These are phyloP conservation scores for Prietella phreatophila DNA, from an alignment of 2,113 vertebrate species.

Conservation along the genomic window DNA sequence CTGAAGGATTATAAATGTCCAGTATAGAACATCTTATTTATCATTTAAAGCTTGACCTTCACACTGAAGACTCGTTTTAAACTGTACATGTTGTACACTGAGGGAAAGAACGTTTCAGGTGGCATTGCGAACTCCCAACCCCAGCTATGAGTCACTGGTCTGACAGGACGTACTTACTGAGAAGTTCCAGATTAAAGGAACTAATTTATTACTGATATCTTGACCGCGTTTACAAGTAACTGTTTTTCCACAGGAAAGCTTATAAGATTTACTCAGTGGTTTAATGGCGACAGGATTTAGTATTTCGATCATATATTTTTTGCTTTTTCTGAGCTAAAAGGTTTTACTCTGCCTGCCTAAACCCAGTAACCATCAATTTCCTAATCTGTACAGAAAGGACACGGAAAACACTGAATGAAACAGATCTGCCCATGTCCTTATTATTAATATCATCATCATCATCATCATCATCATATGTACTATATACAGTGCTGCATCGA, in stretches of 20 bases:
- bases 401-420: background rate
- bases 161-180: background rate
- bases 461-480: background rate
- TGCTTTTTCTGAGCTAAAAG: background rate
- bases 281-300: background rate
- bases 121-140: background rate
- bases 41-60: slow-evolving; percentile 6
- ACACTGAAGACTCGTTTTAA: background rate
- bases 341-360: background rate
- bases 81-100: background rate
- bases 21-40: background rate
- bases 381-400: background rate
- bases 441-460: background rate
- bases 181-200: background rate
- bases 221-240: background rate
- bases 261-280: background rate
- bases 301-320: background rate
- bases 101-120: background rate
- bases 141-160: background rate
- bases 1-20: background rate
- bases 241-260: background rate
- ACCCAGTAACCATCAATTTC: background rate
- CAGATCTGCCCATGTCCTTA: background rate
- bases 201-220: background rate
- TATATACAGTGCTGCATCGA: too few relatives aligned